Evolutionary conservation across 2,797 vertebrate species (phyloP).

Genomic region (Psittacula echo): DNA sequence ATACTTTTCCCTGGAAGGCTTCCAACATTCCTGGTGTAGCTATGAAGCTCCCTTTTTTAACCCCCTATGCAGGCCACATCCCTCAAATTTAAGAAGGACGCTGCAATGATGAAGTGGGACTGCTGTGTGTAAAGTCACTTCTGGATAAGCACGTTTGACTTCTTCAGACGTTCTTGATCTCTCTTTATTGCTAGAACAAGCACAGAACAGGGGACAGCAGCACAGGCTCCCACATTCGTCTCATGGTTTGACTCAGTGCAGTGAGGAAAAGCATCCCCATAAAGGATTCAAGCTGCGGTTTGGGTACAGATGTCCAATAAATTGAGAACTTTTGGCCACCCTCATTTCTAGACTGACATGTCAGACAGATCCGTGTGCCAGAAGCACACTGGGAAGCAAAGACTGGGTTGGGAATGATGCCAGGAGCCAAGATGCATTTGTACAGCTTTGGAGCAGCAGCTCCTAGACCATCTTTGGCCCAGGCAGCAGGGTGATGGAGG

Average conservation of each 20-base stretch:
- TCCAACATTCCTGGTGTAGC: slow-evolving; percentile 23
- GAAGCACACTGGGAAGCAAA: slow-evolving; percentile 32
- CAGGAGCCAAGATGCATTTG: slow-evolving; percentile 6
- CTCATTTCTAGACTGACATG: slow-evolving; percentile 1
- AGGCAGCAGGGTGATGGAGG: background rate
- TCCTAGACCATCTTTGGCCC: background rate
- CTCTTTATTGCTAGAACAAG: background rate
- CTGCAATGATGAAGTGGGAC: background rate
- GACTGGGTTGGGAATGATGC: background rate
- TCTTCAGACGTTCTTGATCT: background rate
- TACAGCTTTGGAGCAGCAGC: background rate
- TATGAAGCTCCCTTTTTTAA: background rate
- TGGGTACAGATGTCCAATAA: slow-evolving; percentile 28
- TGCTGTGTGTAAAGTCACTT: background rate
- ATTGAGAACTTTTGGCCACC: slow-evolving; percentile 28
- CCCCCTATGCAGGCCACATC: background rate
- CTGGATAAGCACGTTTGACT: slow-evolving; percentile 31
- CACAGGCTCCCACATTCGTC: background rate
- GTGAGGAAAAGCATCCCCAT: background rate
- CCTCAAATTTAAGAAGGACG: background rate
- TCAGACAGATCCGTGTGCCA: slow-evolving; percentile 38
- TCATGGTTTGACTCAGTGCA: background rate
- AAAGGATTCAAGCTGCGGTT: background rate
- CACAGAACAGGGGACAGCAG: background rate
- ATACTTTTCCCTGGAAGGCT: slow-evolving; percentile 23